phyloP scores from a whole-genome alignment of 2,888 invertebrate species.

The Andrena camellia region DNA sequence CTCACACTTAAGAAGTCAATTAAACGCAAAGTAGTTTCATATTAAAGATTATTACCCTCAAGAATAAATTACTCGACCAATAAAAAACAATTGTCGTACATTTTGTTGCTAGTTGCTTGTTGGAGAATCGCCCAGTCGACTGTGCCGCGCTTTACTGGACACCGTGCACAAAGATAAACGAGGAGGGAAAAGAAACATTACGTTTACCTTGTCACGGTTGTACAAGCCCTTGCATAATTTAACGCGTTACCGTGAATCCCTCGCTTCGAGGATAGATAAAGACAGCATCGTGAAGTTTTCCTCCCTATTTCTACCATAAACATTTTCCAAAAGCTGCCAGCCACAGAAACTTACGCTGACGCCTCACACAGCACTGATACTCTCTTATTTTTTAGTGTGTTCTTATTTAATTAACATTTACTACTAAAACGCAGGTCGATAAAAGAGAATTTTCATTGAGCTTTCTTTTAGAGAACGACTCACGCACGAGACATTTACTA shows the following conservation, averaged over 20 bases:
- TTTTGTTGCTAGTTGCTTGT: neutral
- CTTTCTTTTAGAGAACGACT: neutral
- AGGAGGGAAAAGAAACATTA: neutral
- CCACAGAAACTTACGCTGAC: neutral
- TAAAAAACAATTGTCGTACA: neutral
- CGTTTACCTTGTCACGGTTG: conserved; percentile 16
- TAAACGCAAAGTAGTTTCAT: no score
- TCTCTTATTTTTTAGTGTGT: neutral
- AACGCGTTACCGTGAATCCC: neutral
- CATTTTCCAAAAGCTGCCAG: neutral
- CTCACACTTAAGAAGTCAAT: no score
- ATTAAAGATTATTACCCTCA: no score
- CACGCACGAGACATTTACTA: conserved; percentile 27
- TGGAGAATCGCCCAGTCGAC: neutral
- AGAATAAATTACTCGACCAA: neutral
- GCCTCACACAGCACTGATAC: conserved; percentile 43
- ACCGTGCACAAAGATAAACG: neutral
- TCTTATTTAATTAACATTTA: neutral
- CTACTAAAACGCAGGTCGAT: neutral
- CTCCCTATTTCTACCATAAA: neutral
- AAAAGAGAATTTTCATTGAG: neutral
- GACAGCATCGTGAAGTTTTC: neutral
- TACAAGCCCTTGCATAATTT: conserved; percentile 20
- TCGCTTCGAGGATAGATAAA: neutral
- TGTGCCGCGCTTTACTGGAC: neutral